Evolutionary conservation across 2,113 vertebrate species (phyloP), one percentile per base, ranked within the genome.

Genomic region (Parus major): DNA sequence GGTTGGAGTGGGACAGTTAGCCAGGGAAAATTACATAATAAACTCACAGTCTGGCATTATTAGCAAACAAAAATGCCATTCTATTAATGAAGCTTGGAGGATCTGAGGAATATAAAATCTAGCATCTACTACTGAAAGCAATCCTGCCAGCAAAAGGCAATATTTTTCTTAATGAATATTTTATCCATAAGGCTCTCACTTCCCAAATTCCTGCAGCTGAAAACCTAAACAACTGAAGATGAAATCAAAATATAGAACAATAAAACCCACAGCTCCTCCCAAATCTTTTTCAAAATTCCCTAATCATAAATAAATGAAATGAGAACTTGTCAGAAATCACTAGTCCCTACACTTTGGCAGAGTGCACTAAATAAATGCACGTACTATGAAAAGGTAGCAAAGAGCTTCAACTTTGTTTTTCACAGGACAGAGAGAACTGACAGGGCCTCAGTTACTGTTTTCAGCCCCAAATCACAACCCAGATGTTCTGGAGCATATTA

Each of bases 121-220:
- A 82, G 2, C 24, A 71, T 50, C 4, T 5, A 36, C 63, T 46
- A 14, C n/a, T 66, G 29, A 66, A 86, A 92, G 10, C 27, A 82
- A 70, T 57, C 24, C 20, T 86, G 20, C 7, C 35, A 80, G 46
- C 4, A 88, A 88, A 85, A 79, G 21, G 7, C 19, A 73, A 12
- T 77, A 60, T 69, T 93, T 80, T 96, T 86, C 72, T 57, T 70
- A 73, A 46, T 46, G 7, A 94, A 63, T 87, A 28, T 86, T 88
- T 92, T 77, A 57, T 75, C 18, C 52, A 73, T 31, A 46, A 83
- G 27, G 13, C n/a, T 70, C 29, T 93, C 7, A 39, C 11, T 15
- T 63, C 79, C 25, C 42, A 65, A 18, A 95, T 52, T 83, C 31
- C 46, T 80, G 28, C 22, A 78, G 17, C 3, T 78, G 19, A 84